phyloP scores from a whole-genome alignment of 2,797 vertebrate genomes.

The Acanthurus leucopareius region DNA sequence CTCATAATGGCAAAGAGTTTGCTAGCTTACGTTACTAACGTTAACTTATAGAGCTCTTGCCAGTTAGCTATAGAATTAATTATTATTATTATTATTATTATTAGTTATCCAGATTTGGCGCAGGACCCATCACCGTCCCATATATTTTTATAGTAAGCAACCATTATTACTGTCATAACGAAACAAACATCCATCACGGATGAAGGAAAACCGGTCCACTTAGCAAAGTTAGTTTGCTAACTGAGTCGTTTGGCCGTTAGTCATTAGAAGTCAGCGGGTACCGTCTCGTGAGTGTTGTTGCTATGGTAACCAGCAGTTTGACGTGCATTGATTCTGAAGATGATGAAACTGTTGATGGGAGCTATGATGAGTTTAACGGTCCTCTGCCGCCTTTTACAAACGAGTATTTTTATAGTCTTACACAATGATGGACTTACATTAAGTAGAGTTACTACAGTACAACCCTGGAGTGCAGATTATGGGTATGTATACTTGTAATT shows the following conservation, averaged over 20 bases:
- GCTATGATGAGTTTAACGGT: background rate
- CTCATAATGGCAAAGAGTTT: background rate
- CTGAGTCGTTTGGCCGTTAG: too few relatives aligned
- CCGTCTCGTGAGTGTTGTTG: background rate
- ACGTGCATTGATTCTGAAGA: background rate
- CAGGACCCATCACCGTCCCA: background rate
- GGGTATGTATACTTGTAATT: background rate
- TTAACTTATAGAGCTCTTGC: background rate
- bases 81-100: too few relatives aligned
- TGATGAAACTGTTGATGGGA: background rate
- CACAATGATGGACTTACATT: background rate
- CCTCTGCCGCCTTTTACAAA: conserved; percentile 18
- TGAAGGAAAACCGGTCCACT: too few relatives aligned
- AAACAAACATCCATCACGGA: rapidly evolving
- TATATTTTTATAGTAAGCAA: background rate
- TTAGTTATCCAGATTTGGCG: background rate
- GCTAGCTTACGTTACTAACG: background rate
- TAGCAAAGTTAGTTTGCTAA: background rate
- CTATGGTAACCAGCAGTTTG: background rate
- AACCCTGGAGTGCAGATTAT: background rate
- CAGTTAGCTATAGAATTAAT: too few relatives aligned
- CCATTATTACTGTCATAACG: background rate
- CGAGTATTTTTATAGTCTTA: background rate
- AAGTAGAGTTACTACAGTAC: background rate
- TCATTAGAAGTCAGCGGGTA: too few relatives aligned